phyloP scores from a whole-genome alignment of 1,140 invertebrate genomes.

The Drosophila hydei region DNA sequence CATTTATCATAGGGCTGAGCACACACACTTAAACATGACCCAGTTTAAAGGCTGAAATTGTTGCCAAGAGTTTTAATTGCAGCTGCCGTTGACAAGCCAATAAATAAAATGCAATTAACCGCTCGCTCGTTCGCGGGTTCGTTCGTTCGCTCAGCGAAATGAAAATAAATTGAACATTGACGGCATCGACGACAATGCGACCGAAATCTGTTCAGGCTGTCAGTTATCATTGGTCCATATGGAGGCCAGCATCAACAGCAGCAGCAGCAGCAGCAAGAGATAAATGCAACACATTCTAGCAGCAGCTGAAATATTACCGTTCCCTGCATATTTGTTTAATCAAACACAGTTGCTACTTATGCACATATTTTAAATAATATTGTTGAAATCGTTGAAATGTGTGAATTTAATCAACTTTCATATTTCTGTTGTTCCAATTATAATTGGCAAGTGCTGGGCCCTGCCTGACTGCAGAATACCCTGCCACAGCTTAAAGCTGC shows the following conservation, averaged over 20 bases:
- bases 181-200: constrained; percentile 50
- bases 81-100: constrained; percentile 76
- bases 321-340: not conserved
- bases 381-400: too few species aligned
- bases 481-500: too few species aligned
- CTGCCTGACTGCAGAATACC: too few species aligned
- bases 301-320: not conserved
- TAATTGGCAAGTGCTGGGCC: too few species aligned
- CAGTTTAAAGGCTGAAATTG: constrained; percentile 17
- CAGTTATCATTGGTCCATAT: constrained; percentile 14
- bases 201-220: constrained; percentile 30
- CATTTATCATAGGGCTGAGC: not conserved
- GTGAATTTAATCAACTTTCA: too few species aligned
- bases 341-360: too few species aligned
- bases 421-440: too few species aligned
- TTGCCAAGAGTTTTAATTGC: constrained; percentile 54
- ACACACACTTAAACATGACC: constrained; percentile 54
- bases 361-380: too few species aligned
- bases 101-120: constrained; percentile 81
- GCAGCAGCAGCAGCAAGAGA: too few species aligned
- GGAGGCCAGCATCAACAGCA: too few species aligned
- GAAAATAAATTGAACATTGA: constrained; percentile 79
- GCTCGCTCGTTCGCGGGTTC: constrained; percentile 9
- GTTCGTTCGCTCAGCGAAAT: constrained; percentile 52
- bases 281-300: not conserved